Percentiles rank a stretch among this genome's conserved stretches.
Conservation (phyloP, 1,140 invertebrate genomes). For the Drusus annulatus region DNA sequence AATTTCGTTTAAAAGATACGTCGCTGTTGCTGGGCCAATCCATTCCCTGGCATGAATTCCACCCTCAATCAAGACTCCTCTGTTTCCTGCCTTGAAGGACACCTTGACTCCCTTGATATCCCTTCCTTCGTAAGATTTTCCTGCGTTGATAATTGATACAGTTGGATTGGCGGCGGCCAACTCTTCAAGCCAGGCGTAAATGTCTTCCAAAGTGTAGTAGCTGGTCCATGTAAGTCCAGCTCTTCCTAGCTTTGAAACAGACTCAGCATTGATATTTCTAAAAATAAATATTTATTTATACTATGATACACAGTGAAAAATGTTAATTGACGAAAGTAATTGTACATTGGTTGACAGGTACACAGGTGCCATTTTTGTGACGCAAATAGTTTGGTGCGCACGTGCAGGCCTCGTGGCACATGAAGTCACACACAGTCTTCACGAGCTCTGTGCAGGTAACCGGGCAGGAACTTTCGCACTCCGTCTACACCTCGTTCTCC, state of each 20-base stretch:
- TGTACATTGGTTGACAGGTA: background rate
- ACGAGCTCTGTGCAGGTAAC: slow-evolving; percentile 36
- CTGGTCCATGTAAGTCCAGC: slow-evolving; percentile 63
- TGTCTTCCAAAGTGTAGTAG: slow-evolving; percentile 70
- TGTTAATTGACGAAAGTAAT: too few relatives aligned
- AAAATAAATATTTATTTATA: too few relatives aligned
- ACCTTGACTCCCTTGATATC: slow-evolving; percentile 74
- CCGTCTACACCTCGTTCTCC: slow-evolving; percentile 38
- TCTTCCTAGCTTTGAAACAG: background rate
- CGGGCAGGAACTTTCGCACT: slow-evolving; percentile 36
- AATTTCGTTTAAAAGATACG: slow-evolving; percentile 75
- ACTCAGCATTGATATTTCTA: slow-evolving; percentile 6
- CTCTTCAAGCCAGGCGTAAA: slow-evolving; percentile 64
- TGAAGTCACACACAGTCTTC: slow-evolving; percentile 14
- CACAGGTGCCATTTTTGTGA: slow-evolving; percentile 36
- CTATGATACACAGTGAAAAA: too few relatives aligned
- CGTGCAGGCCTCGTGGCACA: slow-evolving; percentile 37
- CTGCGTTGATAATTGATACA: slow-evolving; percentile 69
- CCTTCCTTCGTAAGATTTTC: slow-evolving; percentile 72
- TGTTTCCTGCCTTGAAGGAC: slow-evolving; percentile 66
- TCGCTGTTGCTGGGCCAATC: slow-evolving; percentile 76
- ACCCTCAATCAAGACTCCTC: slow-evolving; percentile 66
- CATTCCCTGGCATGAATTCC: slow-evolving; percentile 81
- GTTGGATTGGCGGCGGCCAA: slow-evolving; percentile 68
- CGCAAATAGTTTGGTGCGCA: slow-evolving; percentile 25